Base-by-base conservation (phyloP, 2,888 invertebrate species). In the Parasteatoda lunata region DNA sequence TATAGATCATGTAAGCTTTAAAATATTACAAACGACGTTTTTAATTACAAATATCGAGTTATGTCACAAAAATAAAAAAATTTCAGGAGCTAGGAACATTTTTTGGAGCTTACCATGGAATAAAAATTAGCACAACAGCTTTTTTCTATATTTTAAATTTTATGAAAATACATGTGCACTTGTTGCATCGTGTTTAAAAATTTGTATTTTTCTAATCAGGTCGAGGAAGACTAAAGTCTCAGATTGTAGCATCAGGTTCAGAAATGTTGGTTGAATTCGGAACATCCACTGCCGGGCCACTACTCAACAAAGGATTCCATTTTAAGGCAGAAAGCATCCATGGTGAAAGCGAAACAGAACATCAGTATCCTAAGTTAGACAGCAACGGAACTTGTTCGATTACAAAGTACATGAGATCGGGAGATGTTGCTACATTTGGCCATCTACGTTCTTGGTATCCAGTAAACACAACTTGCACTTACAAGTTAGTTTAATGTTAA, bases 221-320 rank as follows among this genome's bases (percentile, higher is more conserved):
- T 8, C 81, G 89, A 9, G 90, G 90, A 6, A 83, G 89, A 4
- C 83, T 90, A 3, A 88, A 88, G 70, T 89, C 89, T 8, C 89
- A 89, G 91, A 97, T 97, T 91, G 97, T 97, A 90, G 97, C 97
- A 9, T 97, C 97, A 69, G 96, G 97, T 49, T 90, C 90, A 7
- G 90, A 91, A 54, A 90, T 91, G 81, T 88, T 91, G 47, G 90
- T 91, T 8, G 91, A 91, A 77, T 91, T 91, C 80, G 89, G 90
- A 6, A 90, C 90, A 6, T 91, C 91, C 2, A 89, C 90, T 6
- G 91, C 91, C 5, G 91, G 91, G 66, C 97, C 97, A 0, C 93
- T 97, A 45, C 93, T 97, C 73, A 97, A 97, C 92, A 97, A 97
- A 0, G 97, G 97, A 4, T 97, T 97, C 92, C 97, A 97, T 92